Evolutionary conservation across 1,140 invertebrate genomes (phyloP).

Genomic region (Magallana angulata): DNA sequence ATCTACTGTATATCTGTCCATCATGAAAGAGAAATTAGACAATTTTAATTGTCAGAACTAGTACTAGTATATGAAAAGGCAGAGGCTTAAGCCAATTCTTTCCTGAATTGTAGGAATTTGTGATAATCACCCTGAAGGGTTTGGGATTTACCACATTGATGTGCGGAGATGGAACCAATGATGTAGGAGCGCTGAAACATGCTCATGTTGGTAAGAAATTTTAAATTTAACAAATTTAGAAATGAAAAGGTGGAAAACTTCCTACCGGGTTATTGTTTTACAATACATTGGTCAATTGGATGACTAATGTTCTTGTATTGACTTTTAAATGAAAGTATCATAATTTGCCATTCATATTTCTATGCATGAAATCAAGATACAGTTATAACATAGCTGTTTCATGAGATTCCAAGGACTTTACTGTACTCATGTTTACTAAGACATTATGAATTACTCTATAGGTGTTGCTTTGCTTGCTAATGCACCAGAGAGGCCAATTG

Average conservation of each 20-base stretch:
- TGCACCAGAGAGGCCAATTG: conserved; percentile 85
- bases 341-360: too few species aligned
- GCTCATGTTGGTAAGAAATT: conserved; percentile 39
- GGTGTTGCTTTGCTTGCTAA: conserved; percentile 94
- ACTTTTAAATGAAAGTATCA: too few species aligned
- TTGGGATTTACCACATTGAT: conserved; percentile 95
- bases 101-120: conserved; percentile 85
- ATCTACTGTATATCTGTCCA: neutral
- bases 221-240: too few species aligned
- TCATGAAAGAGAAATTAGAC: neutral
- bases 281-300: too few species aligned
- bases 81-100: neutral
- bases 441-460: conserved; percentile 51
- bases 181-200: conserved; percentile 94
- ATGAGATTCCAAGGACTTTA: too few species aligned
- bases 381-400: too few species aligned
- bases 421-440: neutral
- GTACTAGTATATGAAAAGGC: neutral
- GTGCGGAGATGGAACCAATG: conserved; percentile 99
- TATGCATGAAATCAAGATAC: too few species aligned
- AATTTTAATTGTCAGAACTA: too few species aligned
- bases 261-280: too few species aligned
- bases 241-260: too few species aligned
- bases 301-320: too few species aligned
- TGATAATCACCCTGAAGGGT: conserved; percentile 92